A percentile compares a stretch with the other conserved stretches of the same genome.
Evolutionary conservation across 2,888 invertebrate genomes (phyloP).

Genomic region (Cremastinae sp.): DNA sequence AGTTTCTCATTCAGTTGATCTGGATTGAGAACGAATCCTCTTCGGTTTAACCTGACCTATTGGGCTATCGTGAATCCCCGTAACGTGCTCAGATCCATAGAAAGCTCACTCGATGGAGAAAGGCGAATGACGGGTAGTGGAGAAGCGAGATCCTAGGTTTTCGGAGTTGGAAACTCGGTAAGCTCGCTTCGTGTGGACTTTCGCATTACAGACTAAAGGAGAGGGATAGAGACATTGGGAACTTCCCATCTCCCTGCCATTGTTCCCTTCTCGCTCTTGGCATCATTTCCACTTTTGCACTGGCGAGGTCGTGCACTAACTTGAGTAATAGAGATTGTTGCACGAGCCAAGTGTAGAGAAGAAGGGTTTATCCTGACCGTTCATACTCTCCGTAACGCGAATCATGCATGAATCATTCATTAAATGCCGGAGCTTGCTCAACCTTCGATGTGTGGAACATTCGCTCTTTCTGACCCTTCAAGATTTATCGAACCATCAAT

Average conservation of each 20-base stretch:
- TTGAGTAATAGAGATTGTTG: conserved; percentile 59
- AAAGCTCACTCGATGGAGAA: conserved; percentile 16
- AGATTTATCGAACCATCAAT: conserved; percentile 3
- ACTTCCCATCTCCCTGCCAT: conserved; percentile 54
- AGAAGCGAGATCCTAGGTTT: conserved; percentile 49
- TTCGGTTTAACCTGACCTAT: neutral
- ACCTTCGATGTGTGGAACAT: conserved; percentile 19
- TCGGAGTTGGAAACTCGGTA: conserved; percentile 68
- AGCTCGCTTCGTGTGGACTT: conserved; percentile 65
- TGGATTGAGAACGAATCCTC: neutral
- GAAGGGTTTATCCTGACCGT: conserved; percentile 18
- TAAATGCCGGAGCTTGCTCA: conserved; percentile 32
- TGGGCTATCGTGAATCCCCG: conserved; percentile 1
- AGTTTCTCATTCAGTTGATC: neutral
- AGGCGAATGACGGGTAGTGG: conserved; percentile 11
- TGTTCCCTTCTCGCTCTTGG: conserved; percentile 17
- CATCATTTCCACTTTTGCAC: conserved; percentile 10
- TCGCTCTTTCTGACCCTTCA: conserved; percentile 12
- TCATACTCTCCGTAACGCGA: conserved; percentile 12
- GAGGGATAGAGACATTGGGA: conserved; percentile 37
- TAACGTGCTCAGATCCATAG: conserved; percentile 21
- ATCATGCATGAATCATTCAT: conserved; percentile 40
- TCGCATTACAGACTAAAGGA: conserved; percentile 61
- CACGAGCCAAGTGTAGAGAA: conserved; percentile 56
- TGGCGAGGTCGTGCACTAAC: conserved; percentile 28